phyloP scores from a whole-genome alignment of 2,797 vertebrate species.

The Xiphorhynchus erythropygius region DNA sequence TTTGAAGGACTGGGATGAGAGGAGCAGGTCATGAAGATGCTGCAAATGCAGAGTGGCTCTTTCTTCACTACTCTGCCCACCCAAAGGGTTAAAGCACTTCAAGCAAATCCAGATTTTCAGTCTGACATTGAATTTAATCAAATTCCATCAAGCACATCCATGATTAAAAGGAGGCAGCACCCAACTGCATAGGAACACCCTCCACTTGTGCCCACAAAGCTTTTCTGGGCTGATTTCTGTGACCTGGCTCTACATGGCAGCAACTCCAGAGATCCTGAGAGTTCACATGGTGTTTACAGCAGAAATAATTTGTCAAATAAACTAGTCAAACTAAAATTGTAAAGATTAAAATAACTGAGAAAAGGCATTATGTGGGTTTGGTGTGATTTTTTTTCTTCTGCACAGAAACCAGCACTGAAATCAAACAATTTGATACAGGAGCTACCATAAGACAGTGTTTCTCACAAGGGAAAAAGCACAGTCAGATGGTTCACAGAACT shows the following conservation, averaged over 20 bases:
- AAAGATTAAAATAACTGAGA: background rate
- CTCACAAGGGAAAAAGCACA: background rate
- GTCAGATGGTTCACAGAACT: background rate
- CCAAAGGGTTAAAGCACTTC: background rate
- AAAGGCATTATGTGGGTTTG: background rate
- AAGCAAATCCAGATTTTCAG: background rate
- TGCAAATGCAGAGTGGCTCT: background rate
- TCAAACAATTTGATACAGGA: background rate
- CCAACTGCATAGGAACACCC: background rate
- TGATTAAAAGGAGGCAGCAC: background rate
- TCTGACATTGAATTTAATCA: background rate
- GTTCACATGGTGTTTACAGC: background rate
- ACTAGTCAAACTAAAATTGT: background rate
- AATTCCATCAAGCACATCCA: background rate
- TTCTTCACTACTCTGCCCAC: background rate
- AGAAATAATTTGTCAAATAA: background rate
- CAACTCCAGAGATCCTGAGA: background rate
- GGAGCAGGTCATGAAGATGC: background rate
- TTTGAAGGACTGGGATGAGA: background rate
- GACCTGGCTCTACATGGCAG: background rate
- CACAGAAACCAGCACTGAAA: background rate
- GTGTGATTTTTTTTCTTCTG: background rate
- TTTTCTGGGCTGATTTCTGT: background rate
- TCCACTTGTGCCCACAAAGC: background rate
- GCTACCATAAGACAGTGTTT: background rate